These are phyloP conservation scores for Malurus elegans DNA, from an alignment of 2,113 vertebrate genomes.

Conservation along the genomic window DNA sequence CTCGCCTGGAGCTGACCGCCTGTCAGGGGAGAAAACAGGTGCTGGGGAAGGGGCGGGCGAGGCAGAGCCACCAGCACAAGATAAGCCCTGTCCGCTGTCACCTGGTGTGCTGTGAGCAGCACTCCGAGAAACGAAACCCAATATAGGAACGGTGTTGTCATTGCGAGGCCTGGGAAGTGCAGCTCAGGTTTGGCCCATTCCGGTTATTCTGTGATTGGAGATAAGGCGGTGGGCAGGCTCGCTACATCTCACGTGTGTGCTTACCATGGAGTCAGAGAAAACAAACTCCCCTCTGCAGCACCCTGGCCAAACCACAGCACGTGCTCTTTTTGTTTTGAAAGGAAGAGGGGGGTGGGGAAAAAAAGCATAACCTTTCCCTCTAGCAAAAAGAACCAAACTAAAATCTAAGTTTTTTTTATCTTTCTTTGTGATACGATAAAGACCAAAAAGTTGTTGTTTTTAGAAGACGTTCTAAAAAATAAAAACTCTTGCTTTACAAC, in stretches of 20 bases:
- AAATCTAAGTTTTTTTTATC: background rate
- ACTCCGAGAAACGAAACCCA: fast-evolving
- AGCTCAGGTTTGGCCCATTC: background rate
- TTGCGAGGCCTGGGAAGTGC: background rate
- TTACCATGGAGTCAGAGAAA: background rate
- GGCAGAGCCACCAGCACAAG: background rate
- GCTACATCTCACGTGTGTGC: background rate
- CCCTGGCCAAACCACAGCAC: background rate
- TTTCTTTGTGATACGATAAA: background rate
- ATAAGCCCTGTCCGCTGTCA: fast-evolving
- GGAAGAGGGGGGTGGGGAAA: background rate
- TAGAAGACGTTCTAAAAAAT: background rate
- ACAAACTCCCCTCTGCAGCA: background rate
- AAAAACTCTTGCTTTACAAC: background rate
- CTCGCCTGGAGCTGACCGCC: fast-evolving
- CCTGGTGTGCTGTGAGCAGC: fast-evolving
- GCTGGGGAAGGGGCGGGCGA: background rate
- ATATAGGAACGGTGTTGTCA: fast-evolving
- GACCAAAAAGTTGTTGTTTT: background rate
- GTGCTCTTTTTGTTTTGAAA: background rate
- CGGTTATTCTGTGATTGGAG: background rate
- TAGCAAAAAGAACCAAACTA: background rate
- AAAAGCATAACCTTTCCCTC: background rate
- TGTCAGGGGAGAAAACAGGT: background rate
- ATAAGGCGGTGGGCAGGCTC: background rate